Evolutionary conservation across 2,888 invertebrate species (phyloP).

Genomic region (Drosophila anceps): DNA sequence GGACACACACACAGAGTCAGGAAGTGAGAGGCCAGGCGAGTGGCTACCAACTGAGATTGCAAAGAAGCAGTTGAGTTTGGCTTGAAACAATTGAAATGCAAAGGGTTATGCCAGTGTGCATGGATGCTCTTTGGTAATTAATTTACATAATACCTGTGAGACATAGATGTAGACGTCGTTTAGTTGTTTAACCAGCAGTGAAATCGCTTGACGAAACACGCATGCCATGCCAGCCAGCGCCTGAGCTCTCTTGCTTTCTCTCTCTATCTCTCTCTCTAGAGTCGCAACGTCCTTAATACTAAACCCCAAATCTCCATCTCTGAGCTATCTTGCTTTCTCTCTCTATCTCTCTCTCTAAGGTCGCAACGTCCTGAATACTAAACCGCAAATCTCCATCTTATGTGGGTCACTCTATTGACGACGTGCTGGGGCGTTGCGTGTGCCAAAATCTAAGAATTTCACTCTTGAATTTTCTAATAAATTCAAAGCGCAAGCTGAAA

Average conservation of each 20-base stretch:
- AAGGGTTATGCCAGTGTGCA: constrained; percentile 35
- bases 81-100: constrained; percentile 44
- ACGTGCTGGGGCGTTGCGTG: constrained; percentile 58
- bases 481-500: constrained; percentile 58
- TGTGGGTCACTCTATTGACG: constrained; percentile 72
- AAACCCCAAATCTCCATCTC: constrained; percentile 16
- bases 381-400: constrained; percentile 31
- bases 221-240: constrained; percentile 22
- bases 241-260: background rate
- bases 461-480: constrained; percentile 80
- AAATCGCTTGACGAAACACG: constrained; percentile 65
- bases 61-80: background rate
- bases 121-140: constrained; percentile 61
- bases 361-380: background rate
- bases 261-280: background rate
- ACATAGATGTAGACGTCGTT: constrained; percentile 40
- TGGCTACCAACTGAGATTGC: constrained; percentile 4
- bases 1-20: background rate
- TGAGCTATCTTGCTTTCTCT: no score
- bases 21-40: background rate
- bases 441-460: constrained; percentile 71
- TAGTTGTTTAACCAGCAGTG: constrained; percentile 67
- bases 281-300: background rate
- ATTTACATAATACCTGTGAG: constrained; percentile 77
- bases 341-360: constrained; percentile 4